Evolutionary conservation across 2,888 invertebrate species (phyloP).

Genomic region (Acrobasis repandana): DNA sequence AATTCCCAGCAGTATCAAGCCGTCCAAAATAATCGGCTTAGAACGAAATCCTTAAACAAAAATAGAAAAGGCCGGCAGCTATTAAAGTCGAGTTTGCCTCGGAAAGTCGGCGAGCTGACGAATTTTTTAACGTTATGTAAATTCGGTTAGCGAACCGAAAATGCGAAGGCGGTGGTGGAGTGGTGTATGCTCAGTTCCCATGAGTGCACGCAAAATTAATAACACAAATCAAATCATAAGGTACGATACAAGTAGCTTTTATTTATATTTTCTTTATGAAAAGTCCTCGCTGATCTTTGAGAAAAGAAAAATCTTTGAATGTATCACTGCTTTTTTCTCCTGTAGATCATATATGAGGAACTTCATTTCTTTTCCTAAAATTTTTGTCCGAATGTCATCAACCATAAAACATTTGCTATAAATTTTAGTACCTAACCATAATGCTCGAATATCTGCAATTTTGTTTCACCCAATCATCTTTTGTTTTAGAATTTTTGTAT

Average conservation of each 20-base stretch:
- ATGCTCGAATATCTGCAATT: too few relatives aligned
- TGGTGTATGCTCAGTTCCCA: constrained; percentile 12
- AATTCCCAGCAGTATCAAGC: background rate
- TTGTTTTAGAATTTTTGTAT: too few relatives aligned
- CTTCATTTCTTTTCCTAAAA: too few relatives aligned
- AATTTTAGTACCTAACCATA: too few relatives aligned
- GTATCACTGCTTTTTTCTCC: too few relatives aligned
- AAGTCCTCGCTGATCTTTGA: too few relatives aligned
- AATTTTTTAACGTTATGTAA: constrained; percentile 21
- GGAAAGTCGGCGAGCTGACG: constrained; percentile 5
- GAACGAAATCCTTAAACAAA: constrained; percentile 16
- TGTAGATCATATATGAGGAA: too few relatives aligned
- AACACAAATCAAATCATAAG: constrained; percentile 4
- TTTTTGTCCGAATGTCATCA: too few relatives aligned
- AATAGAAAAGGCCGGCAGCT: constrained; percentile 3
- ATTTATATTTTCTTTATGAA: too few relatives aligned
- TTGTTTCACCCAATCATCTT: too few relatives aligned
- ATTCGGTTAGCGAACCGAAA: constrained; percentile 19
- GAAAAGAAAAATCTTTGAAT: too few relatives aligned
- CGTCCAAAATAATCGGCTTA: constrained; percentile 7
- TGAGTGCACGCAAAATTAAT: constrained; percentile 16
- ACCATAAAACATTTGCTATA: too few relatives aligned
- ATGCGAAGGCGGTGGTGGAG: constrained; percentile 11
- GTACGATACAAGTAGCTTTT: background rate
- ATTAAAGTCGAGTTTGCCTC: constrained; percentile 17